Evolutionary conservation across 2,888 invertebrate species (phyloP), one percentile per base, ranked within the genome.

Genomic region (Tipula lateralis): DNA sequence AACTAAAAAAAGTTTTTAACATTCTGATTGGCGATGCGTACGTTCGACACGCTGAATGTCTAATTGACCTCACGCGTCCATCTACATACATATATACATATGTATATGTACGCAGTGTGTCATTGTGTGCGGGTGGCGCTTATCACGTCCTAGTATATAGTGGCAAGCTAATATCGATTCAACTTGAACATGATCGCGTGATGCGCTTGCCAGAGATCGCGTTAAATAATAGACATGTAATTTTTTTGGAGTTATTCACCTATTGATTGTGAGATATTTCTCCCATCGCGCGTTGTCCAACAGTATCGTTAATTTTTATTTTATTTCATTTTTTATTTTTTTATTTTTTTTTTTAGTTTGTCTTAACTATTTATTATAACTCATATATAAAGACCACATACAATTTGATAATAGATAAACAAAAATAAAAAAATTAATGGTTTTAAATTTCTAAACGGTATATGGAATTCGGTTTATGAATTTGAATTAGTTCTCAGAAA

Each of bases 391-490:
- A 66, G 66, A 66, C 66, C 66, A 66, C 66, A 66, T 66, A 66
- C 66, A 66, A 66, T 66, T 66, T 66, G 66, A 66, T 66, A 66
- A 66, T 66, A 66, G 66, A 66, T 66, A 66, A 66, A 66, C 19
- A 66, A 2, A 19, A 50, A 50, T 13, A 44, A 44, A 4, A 66
- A 66, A 66, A 66, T 66, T 24, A 66, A 66, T 66, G 66, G 66
- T 66, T 66, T 66, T 66, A 66, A 66, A 24, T 66, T 66, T 66
- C 82, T 30, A 82, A 82, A 82, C 82, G 82, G 82, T 82, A 82
- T 32, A 82, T 82, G 82, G 82, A 30, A 82, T 82, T 82, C 16
- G 30, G 32, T 30, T 82, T 82, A 30, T 82, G 82, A 82, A 82
- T 82, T 32, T 82, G 82, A 82, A 32, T 81, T 29, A 29, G 29